Conservation (phyloP, 2,113 vertebrate species). For the Orientallactaga bullata region DNA sequence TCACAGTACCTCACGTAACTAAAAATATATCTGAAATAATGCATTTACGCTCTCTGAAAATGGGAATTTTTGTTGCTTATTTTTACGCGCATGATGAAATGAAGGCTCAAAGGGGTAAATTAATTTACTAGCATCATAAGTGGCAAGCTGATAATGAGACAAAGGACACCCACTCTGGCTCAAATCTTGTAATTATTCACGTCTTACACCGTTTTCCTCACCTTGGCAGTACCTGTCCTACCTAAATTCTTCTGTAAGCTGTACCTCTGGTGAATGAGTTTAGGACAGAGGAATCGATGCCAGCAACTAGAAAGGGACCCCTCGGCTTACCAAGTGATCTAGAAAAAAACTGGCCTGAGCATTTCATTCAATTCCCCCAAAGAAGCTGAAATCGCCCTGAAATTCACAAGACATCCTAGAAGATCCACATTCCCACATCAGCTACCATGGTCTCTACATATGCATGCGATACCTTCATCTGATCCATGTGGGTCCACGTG, state of each 20-base stretch:
- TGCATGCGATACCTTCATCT: not conserved
- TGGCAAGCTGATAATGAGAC: not conserved
- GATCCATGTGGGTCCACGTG: not conserved
- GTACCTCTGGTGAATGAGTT: not conserved
- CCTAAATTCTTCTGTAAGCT: not conserved
- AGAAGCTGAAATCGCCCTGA: not conserved
- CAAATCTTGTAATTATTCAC: not conserved
- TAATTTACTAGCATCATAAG: not conserved
- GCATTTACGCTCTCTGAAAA: not conserved
- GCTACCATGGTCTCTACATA: not conserved
- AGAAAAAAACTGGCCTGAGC: not conserved
- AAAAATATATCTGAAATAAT: constrained; percentile 2
- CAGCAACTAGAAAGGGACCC: not conserved
- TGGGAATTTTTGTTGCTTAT: not conserved
- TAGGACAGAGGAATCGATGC: not conserved
- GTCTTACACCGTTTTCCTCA: not conserved
- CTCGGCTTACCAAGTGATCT: not conserved
- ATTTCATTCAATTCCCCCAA: not conserved
- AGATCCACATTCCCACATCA: not conserved
- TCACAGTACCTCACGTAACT: not conserved
- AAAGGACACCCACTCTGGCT: not conserved
- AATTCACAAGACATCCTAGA: not conserved
- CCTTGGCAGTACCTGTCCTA: not conserved
- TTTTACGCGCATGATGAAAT: not conserved
- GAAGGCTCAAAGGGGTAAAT: not conserved